phyloP scores from a whole-genome alignment of 2,113 vertebrate genomes.

The Pan troglodytes region DNA sequence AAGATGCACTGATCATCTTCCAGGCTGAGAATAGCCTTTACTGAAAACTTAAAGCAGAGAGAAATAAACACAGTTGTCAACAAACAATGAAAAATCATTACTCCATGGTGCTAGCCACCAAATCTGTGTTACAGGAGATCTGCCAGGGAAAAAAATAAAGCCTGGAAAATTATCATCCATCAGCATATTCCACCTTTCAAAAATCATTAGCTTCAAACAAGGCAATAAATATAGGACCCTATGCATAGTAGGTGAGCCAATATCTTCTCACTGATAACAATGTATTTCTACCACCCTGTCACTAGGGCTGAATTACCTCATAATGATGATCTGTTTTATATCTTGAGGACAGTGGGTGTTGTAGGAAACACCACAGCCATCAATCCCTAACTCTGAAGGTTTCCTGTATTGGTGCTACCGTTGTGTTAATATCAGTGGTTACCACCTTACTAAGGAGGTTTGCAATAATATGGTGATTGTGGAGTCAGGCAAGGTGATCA shows the following conservation, averaged over 20 bases:
- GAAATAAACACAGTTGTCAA: constrained; percentile 41
- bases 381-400: background rate
- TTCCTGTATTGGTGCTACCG: background rate
- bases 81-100: constrained; percentile 27
- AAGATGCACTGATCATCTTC: background rate
- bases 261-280: background rate
- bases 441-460: background rate
- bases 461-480: background rate
- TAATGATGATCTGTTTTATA: background rate
- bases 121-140: background rate
- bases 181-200: background rate
- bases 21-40: background rate
- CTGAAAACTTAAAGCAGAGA: constrained; percentile 25
- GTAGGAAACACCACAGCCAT: background rate
- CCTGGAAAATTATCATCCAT: background rate
- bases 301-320: background rate
- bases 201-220: constrained; percentile 37
- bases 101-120: background rate
- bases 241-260: background rate
- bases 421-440: background rate
- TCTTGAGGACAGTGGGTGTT: background rate
- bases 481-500: background rate
- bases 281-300: background rate
- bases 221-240: background rate
- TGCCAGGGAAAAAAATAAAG: constrained; percentile 24